Conservation (phyloP, 2,113 vertebrate genomes). For the Toxotes chatareus region DNA sequence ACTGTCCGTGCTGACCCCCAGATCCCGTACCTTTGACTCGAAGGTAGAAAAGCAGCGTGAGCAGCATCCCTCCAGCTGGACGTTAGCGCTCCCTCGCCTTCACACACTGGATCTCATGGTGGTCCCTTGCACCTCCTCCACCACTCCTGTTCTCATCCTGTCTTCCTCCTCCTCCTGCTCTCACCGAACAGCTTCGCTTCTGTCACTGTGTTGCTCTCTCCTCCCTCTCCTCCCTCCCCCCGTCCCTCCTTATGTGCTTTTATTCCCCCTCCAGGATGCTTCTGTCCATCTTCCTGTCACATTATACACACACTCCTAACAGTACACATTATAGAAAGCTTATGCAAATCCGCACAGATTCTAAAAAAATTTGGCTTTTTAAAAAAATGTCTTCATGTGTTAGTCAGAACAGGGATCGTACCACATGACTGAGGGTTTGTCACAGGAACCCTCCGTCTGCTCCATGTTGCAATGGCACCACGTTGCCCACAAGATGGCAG, state of each 20-base stretch:
- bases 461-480: constrained; percentile 25
- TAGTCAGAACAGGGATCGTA: background rate
- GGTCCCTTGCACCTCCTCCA: constrained; percentile 39
- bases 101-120: constrained; percentile 44
- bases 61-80: constrained; percentile 77
- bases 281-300: constrained; percentile 25
- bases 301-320: constrained; percentile 6
- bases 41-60: constrained; percentile 83
- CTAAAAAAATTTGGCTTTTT: background rate
- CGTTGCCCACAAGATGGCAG: constrained; percentile 76
- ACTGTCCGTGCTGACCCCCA: background rate
- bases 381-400: background rate
- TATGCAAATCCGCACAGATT: constrained; percentile 10
- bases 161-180: constrained; percentile 40
- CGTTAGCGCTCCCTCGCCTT: constrained; percentile 18
- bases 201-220: constrained; percentile 21
- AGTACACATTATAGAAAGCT: background rate
- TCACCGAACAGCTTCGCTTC: constrained; percentile 18
- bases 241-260: constrained; percentile 11
- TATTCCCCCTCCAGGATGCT: constrained; percentile 16
- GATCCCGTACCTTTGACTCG: constrained; percentile 82
- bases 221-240: constrained; percentile 20
- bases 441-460: background rate
- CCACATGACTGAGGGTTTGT: constrained; percentile 28
- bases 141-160: constrained; percentile 42